Conservation (phyloP, 2,113 vertebrate species). For the Patagioenas fasciata region DNA sequence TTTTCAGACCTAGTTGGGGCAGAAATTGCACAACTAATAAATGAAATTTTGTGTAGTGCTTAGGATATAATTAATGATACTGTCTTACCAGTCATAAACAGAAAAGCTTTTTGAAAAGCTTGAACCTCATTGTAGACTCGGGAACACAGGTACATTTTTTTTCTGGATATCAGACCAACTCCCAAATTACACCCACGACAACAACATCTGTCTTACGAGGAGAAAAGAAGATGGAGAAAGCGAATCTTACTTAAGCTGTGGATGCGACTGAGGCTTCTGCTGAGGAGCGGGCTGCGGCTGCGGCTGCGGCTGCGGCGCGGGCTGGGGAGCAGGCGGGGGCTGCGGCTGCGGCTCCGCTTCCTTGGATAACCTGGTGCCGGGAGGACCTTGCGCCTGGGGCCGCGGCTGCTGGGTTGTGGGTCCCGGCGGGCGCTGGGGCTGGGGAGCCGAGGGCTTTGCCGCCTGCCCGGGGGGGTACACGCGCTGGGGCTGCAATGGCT, state of each 20-base stretch:
- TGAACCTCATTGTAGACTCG: neutral
- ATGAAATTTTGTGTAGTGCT: neutral
- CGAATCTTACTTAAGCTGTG: conserved; percentile 93
- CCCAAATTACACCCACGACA: neutral
- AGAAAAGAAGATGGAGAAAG: neutral
- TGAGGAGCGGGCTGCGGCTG: conserved; percentile 58
- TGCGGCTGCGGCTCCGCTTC: conserved; percentile 85
- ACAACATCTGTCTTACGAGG: neutral
- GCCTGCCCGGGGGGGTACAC: conserved; percentile 72
- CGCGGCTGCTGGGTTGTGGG: conserved; percentile 87
- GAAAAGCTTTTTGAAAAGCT: neutral
- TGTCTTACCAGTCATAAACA: neutral
- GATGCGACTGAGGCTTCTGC: conserved; percentile 89
- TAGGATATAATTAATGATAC: neutral
- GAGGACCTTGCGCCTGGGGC: conserved; percentile 82
- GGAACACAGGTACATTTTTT: fast-evolving
- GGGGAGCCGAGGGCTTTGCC: conserved; percentile 76
- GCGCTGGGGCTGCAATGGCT: conserved; percentile 80
- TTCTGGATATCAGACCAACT: neutral
- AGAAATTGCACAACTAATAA: neutral
- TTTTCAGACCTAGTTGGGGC: neutral
- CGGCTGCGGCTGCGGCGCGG: neutral
- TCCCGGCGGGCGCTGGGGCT: conserved; percentile 73
- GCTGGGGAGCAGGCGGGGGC: conserved; percentile 55
- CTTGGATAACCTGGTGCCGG: conserved; percentile 80